A percentile compares a stretch with the other conserved stretches of the same genome.
Conservation (phyloP, 1,140 invertebrate species). For the Ceratina australensis region DNA sequence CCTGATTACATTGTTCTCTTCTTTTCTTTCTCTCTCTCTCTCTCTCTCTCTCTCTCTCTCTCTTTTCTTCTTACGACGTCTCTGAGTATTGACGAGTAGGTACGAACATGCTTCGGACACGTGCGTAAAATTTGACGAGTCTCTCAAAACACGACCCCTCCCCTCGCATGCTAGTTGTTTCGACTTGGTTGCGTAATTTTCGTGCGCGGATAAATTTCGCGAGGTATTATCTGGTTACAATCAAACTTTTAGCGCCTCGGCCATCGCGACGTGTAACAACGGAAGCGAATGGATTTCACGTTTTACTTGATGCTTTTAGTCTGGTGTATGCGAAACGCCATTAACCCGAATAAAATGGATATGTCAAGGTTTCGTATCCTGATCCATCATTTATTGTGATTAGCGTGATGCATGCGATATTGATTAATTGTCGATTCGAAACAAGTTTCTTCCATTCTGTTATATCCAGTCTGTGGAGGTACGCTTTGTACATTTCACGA, state of each 20-base stretch:
- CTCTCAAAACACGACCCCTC: neutral
- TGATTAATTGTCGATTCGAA: too few relatives aligned
- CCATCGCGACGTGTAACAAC: neutral
- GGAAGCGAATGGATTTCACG: slow-evolving; percentile 3
- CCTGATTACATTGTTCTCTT: slow-evolving; percentile 13
- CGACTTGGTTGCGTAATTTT: too few relatives aligned
- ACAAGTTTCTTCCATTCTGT: too few relatives aligned
- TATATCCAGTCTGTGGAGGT: too few relatives aligned
- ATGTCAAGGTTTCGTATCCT: neutral
- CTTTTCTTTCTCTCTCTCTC: slow-evolving; percentile 13
- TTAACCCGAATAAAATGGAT: neutral
- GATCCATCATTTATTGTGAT: neutral
- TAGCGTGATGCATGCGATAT: too few relatives aligned
- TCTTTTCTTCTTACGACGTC: slow-evolving; percentile 39
- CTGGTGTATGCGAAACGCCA: too few relatives aligned
- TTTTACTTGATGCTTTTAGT: neutral
- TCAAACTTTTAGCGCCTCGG: too few relatives aligned
- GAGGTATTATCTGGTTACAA: too few relatives aligned
- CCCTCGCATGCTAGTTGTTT: too few relatives aligned
- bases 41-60: slow-evolving; percentile 21
- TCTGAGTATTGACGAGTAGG: slow-evolving; percentile 67
- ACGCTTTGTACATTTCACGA: too few relatives aligned
- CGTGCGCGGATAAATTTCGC: too few relatives aligned
- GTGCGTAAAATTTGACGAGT: slow-evolving; percentile 47
- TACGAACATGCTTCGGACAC: slow-evolving; percentile 53